These are phyloP conservation scores for Aphidius colemani DNA, from an alignment of 2,888 invertebrate genomes.

Conservation along the genomic window DNA sequence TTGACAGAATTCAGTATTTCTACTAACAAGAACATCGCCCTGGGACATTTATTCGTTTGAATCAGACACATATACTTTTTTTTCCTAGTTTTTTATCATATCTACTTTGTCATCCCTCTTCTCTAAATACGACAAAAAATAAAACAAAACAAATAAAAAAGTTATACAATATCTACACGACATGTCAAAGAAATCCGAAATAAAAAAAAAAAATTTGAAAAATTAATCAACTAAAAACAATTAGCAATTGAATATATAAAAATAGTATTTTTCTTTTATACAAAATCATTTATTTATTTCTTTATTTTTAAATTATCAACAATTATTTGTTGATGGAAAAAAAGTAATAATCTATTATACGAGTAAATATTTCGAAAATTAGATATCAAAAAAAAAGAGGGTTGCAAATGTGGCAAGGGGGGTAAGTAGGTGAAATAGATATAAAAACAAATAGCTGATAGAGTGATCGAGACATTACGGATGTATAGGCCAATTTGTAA, in stretches of 20 bases:
- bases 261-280: no score
- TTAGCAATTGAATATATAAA: no score
- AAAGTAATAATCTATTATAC: not conserved
- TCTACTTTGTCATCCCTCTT: not conserved
- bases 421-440: constrained; percentile 19
- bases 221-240: no score
- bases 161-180: no score
- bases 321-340: not conserved
- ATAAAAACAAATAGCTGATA: constrained; percentile 37
- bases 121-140: no score
- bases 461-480: constrained; percentile 55
- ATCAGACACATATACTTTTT: not conserved
- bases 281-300: no score
- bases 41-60: constrained; percentile 43
- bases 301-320: no score
- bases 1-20: constrained; percentile 57
- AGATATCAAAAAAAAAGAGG: not conserved
- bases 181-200: not conserved
- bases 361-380: not conserved
- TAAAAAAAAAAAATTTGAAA: not conserved
- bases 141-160: no score
- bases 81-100: not conserved
- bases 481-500: constrained; percentile 61
- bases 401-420: not conserved
- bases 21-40: constrained; percentile 58